These are phyloP conservation scores for Conus ventricosus DNA, from an alignment of 1,140 invertebrate genomes.

Conservation along the genomic window DNA sequence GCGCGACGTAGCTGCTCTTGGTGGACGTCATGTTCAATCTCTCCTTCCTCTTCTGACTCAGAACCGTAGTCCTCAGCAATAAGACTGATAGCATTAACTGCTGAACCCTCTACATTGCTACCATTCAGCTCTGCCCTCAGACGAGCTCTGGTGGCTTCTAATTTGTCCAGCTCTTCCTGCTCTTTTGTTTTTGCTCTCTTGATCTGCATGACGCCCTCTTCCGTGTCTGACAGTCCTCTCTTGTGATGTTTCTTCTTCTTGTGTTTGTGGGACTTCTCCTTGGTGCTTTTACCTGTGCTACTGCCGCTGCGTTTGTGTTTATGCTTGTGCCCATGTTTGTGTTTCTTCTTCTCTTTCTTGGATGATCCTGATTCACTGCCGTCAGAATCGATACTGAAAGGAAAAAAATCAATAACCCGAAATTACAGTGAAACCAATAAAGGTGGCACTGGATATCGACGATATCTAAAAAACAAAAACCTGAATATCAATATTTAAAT, in stretches of 20 bases:
- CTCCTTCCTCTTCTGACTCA: constrained; percentile 70
- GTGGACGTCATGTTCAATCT: constrained; percentile 65
- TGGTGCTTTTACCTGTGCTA: constrained; percentile 58
- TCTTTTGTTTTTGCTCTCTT: constrained; percentile 47
- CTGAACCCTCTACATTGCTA: constrained; percentile 39
- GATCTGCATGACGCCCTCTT: constrained; percentile 34
- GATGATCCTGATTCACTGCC: constrained; percentile 27
- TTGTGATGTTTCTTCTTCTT: constrained; percentile 65
- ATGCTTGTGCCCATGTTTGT: constrained; percentile 73
- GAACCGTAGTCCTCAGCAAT: constrained; percentile 71
- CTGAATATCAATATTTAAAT: no score
- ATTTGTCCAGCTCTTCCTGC: constrained; percentile 65
- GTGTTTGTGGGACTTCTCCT: constrained; percentile 58
- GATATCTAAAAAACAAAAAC: no score
- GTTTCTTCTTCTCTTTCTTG: constrained; percentile 47
- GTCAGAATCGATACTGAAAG: constrained; percentile 16
- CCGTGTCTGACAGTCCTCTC: constrained; percentile 45
- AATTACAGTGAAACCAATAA: no score
- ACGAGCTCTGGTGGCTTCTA: constrained; percentile 72
- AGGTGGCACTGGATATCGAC: no score
- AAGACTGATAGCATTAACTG: constrained; percentile 64
- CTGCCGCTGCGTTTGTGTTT: constrained; percentile 71
- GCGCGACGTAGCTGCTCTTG: constrained; percentile 41
- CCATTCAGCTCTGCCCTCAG: constrained; percentile 65
- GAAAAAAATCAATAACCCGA: no score